Evolutionary conservation across 37 sponge, comb jelly and placozoan species (phyloP).

Genomic region (Trichoplax adhaerens): DNA sequence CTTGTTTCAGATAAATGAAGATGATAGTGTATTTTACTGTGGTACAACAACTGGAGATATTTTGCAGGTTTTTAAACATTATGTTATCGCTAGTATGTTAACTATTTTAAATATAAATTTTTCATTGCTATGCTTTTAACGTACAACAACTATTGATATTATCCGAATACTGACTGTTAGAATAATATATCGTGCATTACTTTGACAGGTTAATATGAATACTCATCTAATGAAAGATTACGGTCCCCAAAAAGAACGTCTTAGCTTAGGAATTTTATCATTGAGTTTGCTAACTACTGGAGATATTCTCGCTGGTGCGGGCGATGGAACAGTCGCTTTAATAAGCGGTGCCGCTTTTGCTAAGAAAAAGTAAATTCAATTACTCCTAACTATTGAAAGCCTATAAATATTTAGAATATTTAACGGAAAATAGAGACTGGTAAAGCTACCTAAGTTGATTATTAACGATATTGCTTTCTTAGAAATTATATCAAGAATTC

Average conservation of each 20-base stretch:
- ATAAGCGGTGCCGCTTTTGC: conserved; percentile 28
- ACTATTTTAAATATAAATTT: too few relatives aligned
- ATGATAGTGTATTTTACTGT: conserved; percentile 69
- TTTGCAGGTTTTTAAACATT: conserved; percentile 23
- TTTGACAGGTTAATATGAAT: conserved; percentile 49
- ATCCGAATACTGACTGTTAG: too few relatives aligned
- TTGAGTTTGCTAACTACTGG: conserved; percentile 27
- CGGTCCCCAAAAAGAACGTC: conserved; percentile 88
- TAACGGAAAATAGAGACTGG: too few relatives aligned
- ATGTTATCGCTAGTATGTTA: too few relatives aligned
- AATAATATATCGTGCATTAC: too few relatives aligned
- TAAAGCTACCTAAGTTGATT: too few relatives aligned
- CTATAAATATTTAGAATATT: too few relatives aligned
- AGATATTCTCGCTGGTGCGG: conserved; percentile 61
- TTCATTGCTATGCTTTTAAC: too few relatives aligned
- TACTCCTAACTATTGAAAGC: too few relatives aligned
- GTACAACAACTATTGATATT: too few relatives aligned
- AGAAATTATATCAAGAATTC: too few relatives aligned
- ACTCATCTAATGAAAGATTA: conserved; percentile 53
- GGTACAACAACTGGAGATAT: conserved; percentile 94
- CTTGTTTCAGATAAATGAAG: conserved; percentile 26
- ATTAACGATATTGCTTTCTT: too few relatives aligned
- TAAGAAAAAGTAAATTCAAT: conserved; percentile 18
- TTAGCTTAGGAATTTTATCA: conserved; percentile 32
- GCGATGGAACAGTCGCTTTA: conserved; percentile 68